Conservation (phyloP, 2,113 vertebrate genomes). For the Oenanthe melanoleuca region DNA sequence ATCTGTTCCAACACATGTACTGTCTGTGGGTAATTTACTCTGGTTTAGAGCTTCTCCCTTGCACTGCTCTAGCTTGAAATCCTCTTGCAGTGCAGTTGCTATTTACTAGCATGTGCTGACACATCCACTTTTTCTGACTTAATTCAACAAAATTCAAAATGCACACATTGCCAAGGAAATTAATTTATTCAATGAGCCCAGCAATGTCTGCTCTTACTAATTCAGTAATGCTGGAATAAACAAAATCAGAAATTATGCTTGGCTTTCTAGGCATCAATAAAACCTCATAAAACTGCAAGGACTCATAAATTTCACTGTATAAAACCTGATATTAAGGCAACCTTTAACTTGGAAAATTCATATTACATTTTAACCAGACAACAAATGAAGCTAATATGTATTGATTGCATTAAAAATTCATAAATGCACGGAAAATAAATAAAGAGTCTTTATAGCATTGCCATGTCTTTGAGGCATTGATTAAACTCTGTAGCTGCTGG, state of each 20-base stretch:
- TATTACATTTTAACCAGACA: slow-evolving; percentile 33
- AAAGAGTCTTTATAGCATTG: background rate
- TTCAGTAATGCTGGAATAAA: slow-evolving; percentile 43
- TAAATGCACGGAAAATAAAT: slow-evolving; percentile 37
- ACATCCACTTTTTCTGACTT: slow-evolving; percentile 29
- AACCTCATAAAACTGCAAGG: slow-evolving; percentile 31
- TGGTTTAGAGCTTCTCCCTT: background rate
- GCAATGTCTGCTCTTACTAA: slow-evolving; percentile 21
- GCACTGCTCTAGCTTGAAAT: background rate
- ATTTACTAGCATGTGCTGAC: slow-evolving; percentile 31
- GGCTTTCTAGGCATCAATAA: slow-evolving; percentile 32
- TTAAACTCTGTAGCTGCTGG: slow-evolving; percentile 20
- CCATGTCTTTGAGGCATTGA: slow-evolving; percentile 52
- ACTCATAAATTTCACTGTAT: background rate
- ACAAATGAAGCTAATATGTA: slow-evolving; percentile 44
- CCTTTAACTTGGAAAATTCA: slow-evolving; percentile 8
- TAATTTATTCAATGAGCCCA: slow-evolving; percentile 42
- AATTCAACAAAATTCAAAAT: slow-evolving; percentile 45
- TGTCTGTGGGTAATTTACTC: background rate
- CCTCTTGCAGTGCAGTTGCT: slow-evolving; percentile 2
- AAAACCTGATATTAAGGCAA: background rate
- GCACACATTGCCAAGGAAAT: slow-evolving; percentile 26
- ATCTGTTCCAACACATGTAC: background rate
- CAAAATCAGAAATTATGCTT: slow-evolving; percentile 36
- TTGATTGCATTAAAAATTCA: slow-evolving; percentile 65